Evolutionary conservation across 1,140 invertebrate species (phyloP).

Genomic region (honey bee (Apis mellifera)): Amel_HAv3.1 CM009937.2:654501-655000

Average conservation of each 20-base stretch:
- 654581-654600: no score
- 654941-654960: neutral
- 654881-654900: neutral
- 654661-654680: neutral
- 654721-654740: neutral
- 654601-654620: no score
- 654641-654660: neutral
- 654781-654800: slow-evolving; percentile 46
- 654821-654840: slow-evolving; percentile 38
- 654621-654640: no score
- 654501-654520: no score
- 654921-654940: neutral
- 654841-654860: slow-evolving; percentile 22
- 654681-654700: neutral
- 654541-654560: no score
- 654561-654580: no score
- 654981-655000: no score
- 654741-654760: slow-evolving; percentile 23
- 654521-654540: no score
- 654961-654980: no score
- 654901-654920: neutral
- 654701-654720: neutral
- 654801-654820: slow-evolving; percentile 45
- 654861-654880: slow-evolving; percentile 7
- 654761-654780: slow-evolving; percentile 41